Evolutionary conservation across 2,888 invertebrate genomes (phyloP).

Genomic region (Nomada fabriciana): DNA sequence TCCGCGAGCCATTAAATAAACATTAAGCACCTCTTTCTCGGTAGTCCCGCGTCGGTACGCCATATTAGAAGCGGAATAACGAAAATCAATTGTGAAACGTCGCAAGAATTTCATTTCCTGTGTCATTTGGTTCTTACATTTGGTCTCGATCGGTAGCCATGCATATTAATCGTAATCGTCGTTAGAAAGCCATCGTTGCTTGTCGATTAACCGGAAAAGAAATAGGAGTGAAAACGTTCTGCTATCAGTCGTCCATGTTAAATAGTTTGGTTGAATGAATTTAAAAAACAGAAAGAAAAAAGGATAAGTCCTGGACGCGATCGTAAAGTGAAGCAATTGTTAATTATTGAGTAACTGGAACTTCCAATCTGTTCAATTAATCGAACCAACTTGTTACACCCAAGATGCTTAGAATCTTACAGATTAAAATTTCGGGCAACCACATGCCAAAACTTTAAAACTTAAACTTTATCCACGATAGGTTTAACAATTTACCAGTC

Average conservation of each 20-base stretch:
- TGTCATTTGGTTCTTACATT: slow-evolving; percentile 17
- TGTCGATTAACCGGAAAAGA: slow-evolving; percentile 73
- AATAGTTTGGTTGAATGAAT: neutral
- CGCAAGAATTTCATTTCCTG: slow-evolving; percentile 29
- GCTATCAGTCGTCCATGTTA: slow-evolving; percentile 12
- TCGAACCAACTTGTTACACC: neutral
- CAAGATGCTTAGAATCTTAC: neutral
- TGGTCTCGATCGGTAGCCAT: slow-evolving; percentile 23
- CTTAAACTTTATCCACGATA: neutral
- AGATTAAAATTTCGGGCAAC: slow-evolving; percentile 11
- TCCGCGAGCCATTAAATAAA: neutral
- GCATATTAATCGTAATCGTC: slow-evolving; percentile 67
- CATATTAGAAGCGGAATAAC: neutral
- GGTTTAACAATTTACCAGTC: neutral
- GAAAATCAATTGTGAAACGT: slow-evolving; percentile 2
- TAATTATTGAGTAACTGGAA: no score
- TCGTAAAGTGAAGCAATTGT: no score
- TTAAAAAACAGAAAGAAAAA: neutral
- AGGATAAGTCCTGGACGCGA: no score
- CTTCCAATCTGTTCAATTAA: neutral
- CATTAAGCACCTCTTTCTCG: neutral
- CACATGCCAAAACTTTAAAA: neutral
- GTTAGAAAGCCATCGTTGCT: slow-evolving; percentile 77
- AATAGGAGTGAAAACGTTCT: slow-evolving; percentile 59
- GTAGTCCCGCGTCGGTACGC: neutral